Base-by-base conservation (phyloP, 1,140 invertebrate genomes). In the Papilio machaon region DNA sequence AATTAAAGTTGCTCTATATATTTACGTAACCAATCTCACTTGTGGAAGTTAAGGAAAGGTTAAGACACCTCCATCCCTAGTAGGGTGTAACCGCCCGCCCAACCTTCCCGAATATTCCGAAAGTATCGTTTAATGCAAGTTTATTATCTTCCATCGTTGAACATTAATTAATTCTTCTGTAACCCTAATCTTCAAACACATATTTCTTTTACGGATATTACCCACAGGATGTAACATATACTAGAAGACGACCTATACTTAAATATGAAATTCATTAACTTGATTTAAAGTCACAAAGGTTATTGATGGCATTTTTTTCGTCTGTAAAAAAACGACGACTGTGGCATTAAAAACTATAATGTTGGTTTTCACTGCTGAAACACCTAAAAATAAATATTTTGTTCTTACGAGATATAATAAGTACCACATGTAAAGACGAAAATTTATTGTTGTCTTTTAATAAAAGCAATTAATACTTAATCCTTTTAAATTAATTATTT, bases 121-220 rank as follows among this genome's bases (percentile, higher is more conserved):
- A 92, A 93, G 92, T 93, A 94, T 93, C 91, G 90, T 88, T 92
- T 92, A 91, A 92, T 94, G 91, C 91, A 90, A 90, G 88, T 94
- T 93, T 92, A 93, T 94, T 94, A 94, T 94, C 92, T 91, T 81
- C 87, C 88, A 87, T 89, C 86, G 89, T 87, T 91, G 87, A 87
- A 82, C 87, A 88, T 92, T 94, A 91, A 94, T 93, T 93, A 93
- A 92, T 93, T 90, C 88, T 86, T 83, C 78, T 81, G 67, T 81
- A 85, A 85, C 67, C 81, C 75, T 84, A 75, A 85, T 82, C 85
- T 85, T 79, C 79, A 80, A 81, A 82, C 77, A 30, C 49, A 77
- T 84, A 87, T 87, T 90, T 89, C 85, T 82, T 82, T 77, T 74
- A 81, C 77, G 73, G 47, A 82, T 82, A 35, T 67, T 15, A 30